Evolutionary conservation across 2,888 invertebrate genomes (phyloP), one percentile per base, ranked within the genome.

Genomic region (Bugulina stolonifera): DNA sequence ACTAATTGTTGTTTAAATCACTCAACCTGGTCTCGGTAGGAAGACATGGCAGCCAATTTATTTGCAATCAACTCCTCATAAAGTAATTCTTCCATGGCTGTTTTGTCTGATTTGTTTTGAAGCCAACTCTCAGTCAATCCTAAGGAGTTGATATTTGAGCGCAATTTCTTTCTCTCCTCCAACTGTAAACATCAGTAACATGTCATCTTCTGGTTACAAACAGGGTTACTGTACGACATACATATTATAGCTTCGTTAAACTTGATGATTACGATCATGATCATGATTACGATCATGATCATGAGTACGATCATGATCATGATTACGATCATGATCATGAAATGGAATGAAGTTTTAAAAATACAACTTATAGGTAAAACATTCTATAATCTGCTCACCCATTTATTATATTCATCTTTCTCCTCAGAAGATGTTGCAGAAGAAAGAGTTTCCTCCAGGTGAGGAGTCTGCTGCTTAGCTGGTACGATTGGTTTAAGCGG

Each of bases 51-150:
- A n/a, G n/a, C n/a, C n/a, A n/a, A 43, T 5, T 43, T 43, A 43
- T 43, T 43, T 43, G 18, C 18, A 43, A 43, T 5, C 43, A 43
- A 43, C 43, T 43, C 5, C 43, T 43, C 43, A n/a, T 64, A 64
- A 5, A 64, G 14, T 5, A 64, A 27, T 2, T 22, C 70, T 74
- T 83, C 83, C 43, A 81, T 72, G 25, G 77, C 77, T 25, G 82
- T 79, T 75, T 78, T 81, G 74, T 81, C 76, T 23, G 77, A 75
- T 75, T 83, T 83, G n/a, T 78, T 77, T 54, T 73, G 72, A 69
- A 83, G 75, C 76, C 79, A 81, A 18, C 77, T 76, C 69, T 79
- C 79, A 76, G 76, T 80, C 18, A 81, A 72, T 1, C 80, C 81
- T 77, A 83, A 78, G 52, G 75, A 76, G 54, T 82, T 80, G 25